Evolutionary conservation across 1,140 invertebrate genomes (phyloP), one percentile per base, ranked within the genome.

Genomic region (Sipha flava): DNA sequence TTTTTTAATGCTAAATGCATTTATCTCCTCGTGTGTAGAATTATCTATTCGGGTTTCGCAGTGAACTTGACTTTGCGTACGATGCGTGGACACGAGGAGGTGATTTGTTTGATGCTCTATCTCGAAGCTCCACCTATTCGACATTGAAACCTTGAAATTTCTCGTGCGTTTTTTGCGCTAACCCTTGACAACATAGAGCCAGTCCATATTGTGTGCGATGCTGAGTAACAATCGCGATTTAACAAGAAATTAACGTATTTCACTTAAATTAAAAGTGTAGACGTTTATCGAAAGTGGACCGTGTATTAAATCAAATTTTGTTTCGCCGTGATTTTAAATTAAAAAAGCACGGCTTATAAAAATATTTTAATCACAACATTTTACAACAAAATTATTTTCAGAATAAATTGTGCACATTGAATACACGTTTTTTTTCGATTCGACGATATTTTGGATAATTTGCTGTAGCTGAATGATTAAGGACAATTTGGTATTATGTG

Each of bases 81-180:
- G n/a, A n/a, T n/a, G n/a, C n/a, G n/a, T 16, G 64, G 10, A 52
- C n/a, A 37, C 23, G 21, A 66, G n/a, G 64, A 66, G 37, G 64
- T 23, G 34, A 66, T 66, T 43, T 66, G 64, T 66, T 66, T 66
- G 64, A 66, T 40, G n/a, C 21, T 66, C 64, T 43, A 43, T 43
- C 34, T 43, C 37, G 37, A 12, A 66, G 64, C 64, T 66, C 64
- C 64, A 66, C 64, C 64, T 66, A 66, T 66, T 66, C 37, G 64
- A 66, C 64, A 66, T 66, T 66, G 64, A 66, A 43, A 66, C 37
- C 64, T 43, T 66, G n/a, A 66, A 43, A 66, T 66, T 66, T n/a
- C 37, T 43, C 18, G 18, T 26, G 40, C 7, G 64, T 40, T 26
- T 66, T 64, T 66, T 66, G 43, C 21, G 64, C 37, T 40, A 43